Conservation (phyloP, 2,113 vertebrate genomes). For the Xenopus tropicalis region UCB_Xtro_10.0 CM004445.2:123264501-123265000, state of each 20-base stretch:
- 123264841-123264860: neutral
- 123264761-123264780: conserved; percentile 3
- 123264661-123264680: conserved; percentile 42
- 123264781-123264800: neutral
- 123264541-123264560: conserved; percentile 42
- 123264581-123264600: conserved; percentile 45
- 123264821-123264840: too few relatives aligned
- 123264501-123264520: conserved; percentile 39
- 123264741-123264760: conserved; percentile 21
- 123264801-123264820: neutral
- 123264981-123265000: too few relatives aligned
- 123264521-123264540: conserved; percentile 10
- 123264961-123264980: too few relatives aligned
- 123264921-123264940: too few relatives aligned
- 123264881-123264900: too few relatives aligned
- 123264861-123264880: neutral
- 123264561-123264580: conserved; percentile 41
- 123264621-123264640: conserved; percentile 41
- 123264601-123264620: conserved; percentile 44
- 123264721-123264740: conserved; percentile 37
- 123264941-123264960: too few relatives aligned
- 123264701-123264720: conserved; percentile 38
- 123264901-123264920: too few relatives aligned
- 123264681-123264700: conserved; percentile 44
- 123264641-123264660: conserved; percentile 44